Evolutionary conservation across 2,888 invertebrate genomes (phyloP).

Genomic region (Eustalomyia histrio): DNA sequence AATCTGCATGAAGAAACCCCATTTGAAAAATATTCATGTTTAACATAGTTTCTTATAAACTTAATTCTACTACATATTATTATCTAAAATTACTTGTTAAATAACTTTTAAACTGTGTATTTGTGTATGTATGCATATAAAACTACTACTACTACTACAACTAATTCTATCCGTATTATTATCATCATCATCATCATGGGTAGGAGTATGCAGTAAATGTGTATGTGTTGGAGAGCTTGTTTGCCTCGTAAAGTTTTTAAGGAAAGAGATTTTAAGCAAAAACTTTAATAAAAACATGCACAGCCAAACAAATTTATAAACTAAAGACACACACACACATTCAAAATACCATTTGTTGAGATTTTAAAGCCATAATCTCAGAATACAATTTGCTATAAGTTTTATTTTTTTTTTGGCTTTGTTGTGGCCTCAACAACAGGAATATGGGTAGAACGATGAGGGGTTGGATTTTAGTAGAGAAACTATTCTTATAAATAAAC

Average conservation of each 20-base stretch:
- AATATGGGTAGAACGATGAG: not conserved
- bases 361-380: conserved; percentile 59
- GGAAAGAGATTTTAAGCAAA: not conserved
- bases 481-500: conserved; percentile 2
- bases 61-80: conserved; percentile 13
- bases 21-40: conserved; percentile 17
- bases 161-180: conserved; percentile 1
- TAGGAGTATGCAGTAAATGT: not conserved
- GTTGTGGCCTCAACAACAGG: conserved; percentile 60
- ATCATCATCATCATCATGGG: not conserved
- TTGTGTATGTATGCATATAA: conserved; percentile 6
- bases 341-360: conserved; percentile 54
- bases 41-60: conserved; percentile 7
- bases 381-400: conserved; percentile 57
- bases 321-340: not conserved
- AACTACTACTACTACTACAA: not conserved
- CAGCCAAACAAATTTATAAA: not conserved
- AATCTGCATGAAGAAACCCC: not conserved
- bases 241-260: conserved; percentile 27
- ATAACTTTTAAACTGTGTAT: conserved; percentile 36
- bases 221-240: not conserved
- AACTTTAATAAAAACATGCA: not conserved
- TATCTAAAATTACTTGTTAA: conserved; percentile 38
- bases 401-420: conserved; percentile 45
- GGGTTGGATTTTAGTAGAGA: not conserved